A percentile compares a stretch with the other conserved stretches of the same genome.
phyloP scores from a whole-genome alignment of 2,797 vertebrate species.

The Sphenodon punctatus region DNA sequence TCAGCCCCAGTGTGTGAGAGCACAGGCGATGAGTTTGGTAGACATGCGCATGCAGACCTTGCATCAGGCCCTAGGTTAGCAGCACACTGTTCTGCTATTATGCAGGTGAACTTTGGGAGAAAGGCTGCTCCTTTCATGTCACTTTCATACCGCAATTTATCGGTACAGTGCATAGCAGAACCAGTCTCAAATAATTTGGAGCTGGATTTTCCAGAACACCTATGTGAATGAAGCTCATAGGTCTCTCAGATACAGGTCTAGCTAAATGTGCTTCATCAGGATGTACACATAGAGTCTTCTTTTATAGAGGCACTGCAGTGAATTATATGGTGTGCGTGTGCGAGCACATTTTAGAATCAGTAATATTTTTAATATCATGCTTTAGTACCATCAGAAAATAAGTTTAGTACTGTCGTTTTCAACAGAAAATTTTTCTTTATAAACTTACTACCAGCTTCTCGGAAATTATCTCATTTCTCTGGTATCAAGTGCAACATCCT shows the following conservation, averaged over 20 bases:
- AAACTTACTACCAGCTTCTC: neutral
- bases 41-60: too few species aligned
- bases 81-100: neutral
- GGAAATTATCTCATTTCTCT: neutral
- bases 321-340: neutral
- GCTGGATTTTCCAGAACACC: neutral
- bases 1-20: too few species aligned
- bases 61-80: neutral
- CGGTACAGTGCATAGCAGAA: neutral
- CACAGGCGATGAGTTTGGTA: too few species aligned
- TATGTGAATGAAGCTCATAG: neutral
- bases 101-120: neutral
- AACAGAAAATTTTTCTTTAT: neutral
- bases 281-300: neutral
- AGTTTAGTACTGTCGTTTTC: neutral
- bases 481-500: too few species aligned
- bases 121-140: accelerated
- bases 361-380: constrained; percentile 24
- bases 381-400: neutral
- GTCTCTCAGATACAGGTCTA: neutral
- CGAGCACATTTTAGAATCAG: neutral
- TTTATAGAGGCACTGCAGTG: neutral
- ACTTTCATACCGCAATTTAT: neutral
- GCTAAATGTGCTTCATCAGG: neutral
- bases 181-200: neutral